phyloP scores from a whole-genome alignment of 30 jellyfish, hydroid and myxozoan genomes.

The Sanderia malayensis region DNA sequence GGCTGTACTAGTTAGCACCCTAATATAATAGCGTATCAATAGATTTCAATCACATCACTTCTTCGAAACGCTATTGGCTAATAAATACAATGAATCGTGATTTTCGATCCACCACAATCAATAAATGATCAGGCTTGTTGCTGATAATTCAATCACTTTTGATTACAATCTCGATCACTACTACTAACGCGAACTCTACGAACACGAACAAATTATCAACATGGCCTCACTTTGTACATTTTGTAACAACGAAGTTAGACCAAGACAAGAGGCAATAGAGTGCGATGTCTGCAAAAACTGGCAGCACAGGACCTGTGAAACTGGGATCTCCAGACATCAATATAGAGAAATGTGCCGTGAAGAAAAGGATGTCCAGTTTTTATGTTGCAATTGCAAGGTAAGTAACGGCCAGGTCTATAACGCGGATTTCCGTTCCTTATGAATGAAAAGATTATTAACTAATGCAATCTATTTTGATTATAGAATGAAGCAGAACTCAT shows the following conservation, averaged over 20 bases:
- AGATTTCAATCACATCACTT: neutral
- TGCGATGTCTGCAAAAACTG: conserved; percentile 2
- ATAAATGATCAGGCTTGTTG: neutral
- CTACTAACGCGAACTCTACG: conserved; percentile 1
- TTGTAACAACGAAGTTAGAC: neutral
- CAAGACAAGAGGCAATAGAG: neutral
- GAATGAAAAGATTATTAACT: neutral
- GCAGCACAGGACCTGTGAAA: conserved; percentile 3
- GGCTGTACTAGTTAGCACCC: conserved; percentile 4
- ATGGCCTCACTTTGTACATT: neutral
- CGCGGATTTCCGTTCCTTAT: neutral
- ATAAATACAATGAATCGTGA: no score
- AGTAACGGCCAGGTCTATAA: neutral
- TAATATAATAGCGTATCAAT: neutral
- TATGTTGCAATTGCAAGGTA: conserved; percentile 1
- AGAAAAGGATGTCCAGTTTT: conserved; percentile 1
- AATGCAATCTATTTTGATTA: neutral
- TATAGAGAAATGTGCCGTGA: neutral
- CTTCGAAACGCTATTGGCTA: conserved; percentile 4
- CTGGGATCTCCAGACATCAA: neutral
- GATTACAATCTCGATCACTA: neutral
- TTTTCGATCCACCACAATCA: neutral
- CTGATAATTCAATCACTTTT: neutral
- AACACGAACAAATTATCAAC: neutral
- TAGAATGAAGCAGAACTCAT: neutral